Evolutionary conservation across 2,797 vertebrate genomes (phyloP).

Genomic region (Monodelphis domestica): DNA sequence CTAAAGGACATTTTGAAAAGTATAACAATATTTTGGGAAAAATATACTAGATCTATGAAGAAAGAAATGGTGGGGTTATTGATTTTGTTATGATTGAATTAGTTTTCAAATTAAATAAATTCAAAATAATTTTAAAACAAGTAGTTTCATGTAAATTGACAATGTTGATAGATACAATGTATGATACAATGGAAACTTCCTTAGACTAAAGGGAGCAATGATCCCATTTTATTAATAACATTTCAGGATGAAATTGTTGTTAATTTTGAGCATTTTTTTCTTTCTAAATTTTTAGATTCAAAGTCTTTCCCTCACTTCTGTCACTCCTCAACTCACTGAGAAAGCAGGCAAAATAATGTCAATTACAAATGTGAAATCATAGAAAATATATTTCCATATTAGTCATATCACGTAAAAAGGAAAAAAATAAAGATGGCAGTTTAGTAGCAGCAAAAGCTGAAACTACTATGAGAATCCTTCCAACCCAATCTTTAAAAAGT

Average conservation of each 20-base stretch:
- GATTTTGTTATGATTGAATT: neutral
- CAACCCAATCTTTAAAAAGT: too few species aligned
- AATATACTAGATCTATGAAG: neutral
- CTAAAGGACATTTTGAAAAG: neutral
- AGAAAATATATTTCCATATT: too few species aligned
- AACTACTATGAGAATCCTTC: too few species aligned
- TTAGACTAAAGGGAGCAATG: neutral
- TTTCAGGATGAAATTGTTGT: neutral
- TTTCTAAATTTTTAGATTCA: neutral
- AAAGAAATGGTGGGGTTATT: neutral
- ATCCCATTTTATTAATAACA: neutral
- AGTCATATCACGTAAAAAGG: too few species aligned
- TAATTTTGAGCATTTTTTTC: neutral
- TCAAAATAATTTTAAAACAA: neutral
- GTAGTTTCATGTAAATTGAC: neutral
- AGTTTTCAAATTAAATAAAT: neutral
- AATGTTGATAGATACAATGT: neutral
- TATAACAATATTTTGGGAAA: neutral
- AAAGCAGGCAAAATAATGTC: neutral
- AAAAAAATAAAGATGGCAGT: too few species aligned
- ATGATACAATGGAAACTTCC: too few species aligned
- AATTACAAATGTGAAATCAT: too few species aligned
- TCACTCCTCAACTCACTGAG: neutral
- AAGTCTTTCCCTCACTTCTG: neutral
- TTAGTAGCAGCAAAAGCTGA: too few species aligned